Evolutionary conservation across 1,140 invertebrate species (phyloP).

Genomic region (Coptotermes formosanus): DNA sequence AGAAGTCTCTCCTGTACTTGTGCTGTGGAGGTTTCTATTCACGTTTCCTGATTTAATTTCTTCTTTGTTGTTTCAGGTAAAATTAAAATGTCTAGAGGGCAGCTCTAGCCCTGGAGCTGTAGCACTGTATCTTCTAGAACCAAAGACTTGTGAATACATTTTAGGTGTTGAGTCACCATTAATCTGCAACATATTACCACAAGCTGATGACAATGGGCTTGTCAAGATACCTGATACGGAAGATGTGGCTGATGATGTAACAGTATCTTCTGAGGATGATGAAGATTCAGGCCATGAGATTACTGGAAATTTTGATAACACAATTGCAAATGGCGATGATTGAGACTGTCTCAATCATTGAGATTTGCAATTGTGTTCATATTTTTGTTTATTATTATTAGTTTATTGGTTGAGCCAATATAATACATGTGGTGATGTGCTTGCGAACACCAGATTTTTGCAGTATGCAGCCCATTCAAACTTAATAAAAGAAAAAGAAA

Average conservation of each 20-base stretch:
- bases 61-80: constrained; percentile 52
- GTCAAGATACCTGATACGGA: constrained; percentile 28
- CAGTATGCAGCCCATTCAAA: no score
- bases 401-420: no score
- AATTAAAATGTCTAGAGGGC: constrained; percentile 73
- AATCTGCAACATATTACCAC: constrained; percentile 79
- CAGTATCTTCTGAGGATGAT: constrained; percentile 22
- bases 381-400: no score
- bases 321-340: constrained; percentile 25
- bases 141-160: constrained; percentile 88
- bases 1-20: no score
- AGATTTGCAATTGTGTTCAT: no score
- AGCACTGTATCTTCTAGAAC: constrained; percentile 85
- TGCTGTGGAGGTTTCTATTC: neutral
- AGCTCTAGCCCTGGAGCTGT: constrained; percentile 72
- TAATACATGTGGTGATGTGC: no score
- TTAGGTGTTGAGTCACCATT: constrained; percentile 86
- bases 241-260: constrained; percentile 27
- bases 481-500: no score
- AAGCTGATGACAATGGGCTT: constrained; percentile 72
- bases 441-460: no score
- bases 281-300: neutral
- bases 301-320: neutral
- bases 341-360: neutral
- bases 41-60: neutral